phyloP scores from a whole-genome alignment of 2,797 vertebrate species.

The Periophthalmus magnuspinnatus region DNA sequence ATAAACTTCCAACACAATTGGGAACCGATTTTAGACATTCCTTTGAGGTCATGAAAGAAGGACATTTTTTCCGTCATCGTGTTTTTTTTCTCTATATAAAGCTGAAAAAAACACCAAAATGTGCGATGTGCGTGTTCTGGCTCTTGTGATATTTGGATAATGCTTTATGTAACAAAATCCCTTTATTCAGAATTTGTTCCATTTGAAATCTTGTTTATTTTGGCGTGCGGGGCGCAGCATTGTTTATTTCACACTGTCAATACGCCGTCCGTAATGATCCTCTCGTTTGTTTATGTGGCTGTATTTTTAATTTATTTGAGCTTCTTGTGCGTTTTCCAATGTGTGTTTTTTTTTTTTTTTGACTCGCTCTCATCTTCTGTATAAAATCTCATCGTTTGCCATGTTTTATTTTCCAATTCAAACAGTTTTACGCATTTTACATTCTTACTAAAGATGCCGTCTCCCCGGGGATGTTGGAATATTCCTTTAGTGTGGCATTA shows the following conservation, averaged over 20 bases:
- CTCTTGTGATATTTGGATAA: not conserved
- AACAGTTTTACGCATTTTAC: not conserved
- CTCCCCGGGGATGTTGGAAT: too few relatives aligned
- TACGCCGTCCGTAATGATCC: too few relatives aligned
- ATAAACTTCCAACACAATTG: too few relatives aligned
- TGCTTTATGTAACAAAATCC: not conserved
- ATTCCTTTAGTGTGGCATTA: too few relatives aligned
- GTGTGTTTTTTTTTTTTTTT: not conserved
- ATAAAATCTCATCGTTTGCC: not conserved
- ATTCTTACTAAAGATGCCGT: not conserved
- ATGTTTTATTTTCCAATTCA: not conserved
- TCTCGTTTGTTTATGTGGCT: too few relatives aligned
- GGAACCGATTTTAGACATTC: not conserved
- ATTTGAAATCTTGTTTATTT: not conserved
- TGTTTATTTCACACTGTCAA: not conserved
- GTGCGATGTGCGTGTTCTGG: not conserved
- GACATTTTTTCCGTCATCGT: not conserved
- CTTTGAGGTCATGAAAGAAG: not conserved
- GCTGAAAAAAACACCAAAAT: not conserved
- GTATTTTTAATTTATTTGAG: too few relatives aligned
- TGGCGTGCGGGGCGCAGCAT: not conserved
- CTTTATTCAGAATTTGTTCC: not conserved
- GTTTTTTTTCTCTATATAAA: not conserved
- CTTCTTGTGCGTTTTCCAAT: too few relatives aligned
- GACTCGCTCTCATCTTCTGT: not conserved